These are phyloP conservation scores for Rhadinocentrus ornatus DNA, from an alignment of 2,797 vertebrate species.

Conservation along the genomic window DNA sequence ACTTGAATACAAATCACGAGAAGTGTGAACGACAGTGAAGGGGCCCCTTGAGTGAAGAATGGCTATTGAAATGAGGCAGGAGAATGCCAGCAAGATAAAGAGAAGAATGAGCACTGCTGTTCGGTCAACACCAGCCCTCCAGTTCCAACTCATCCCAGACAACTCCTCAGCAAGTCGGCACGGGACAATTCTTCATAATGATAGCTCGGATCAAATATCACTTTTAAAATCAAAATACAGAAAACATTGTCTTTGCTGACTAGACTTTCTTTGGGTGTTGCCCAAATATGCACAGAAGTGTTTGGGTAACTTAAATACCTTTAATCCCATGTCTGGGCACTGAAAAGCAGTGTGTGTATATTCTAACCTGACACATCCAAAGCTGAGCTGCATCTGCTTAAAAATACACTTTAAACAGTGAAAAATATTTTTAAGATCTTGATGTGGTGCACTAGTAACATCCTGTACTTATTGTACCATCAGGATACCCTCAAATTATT, in stretches of 20 bases:
- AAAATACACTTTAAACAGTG: constrained; percentile 5
- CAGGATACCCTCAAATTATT: constrained; percentile 1
- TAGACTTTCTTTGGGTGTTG: constrained; percentile 46
- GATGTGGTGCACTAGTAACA: constrained; percentile 29
- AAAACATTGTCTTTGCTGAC: constrained; percentile 47
- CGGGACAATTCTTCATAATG: constrained; percentile 69
- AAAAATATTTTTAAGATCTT: constrained; percentile 2
- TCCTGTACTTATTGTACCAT: constrained; percentile 13
- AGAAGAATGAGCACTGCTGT: constrained; percentile 67
- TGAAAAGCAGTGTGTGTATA: constrained; percentile 34
- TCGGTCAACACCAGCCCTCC: constrained; percentile 66
- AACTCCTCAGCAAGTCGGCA: constrained; percentile 61
- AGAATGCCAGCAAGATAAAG: constrained; percentile 78
- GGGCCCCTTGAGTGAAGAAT: constrained; percentile 73
- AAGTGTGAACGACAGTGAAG: constrained; percentile 73
- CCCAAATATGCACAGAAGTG: constrained; percentile 42
- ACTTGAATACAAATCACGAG: constrained; percentile 81
- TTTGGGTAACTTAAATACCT: constrained; percentile 55
- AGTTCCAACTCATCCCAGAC: constrained; percentile 63
- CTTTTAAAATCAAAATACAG: constrained; percentile 28
- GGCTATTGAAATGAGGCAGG: constrained; percentile 79
- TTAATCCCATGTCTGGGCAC: constrained; percentile 63
- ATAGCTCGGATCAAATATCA: constrained; percentile 69
- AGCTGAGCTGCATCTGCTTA: constrained; percentile 6
- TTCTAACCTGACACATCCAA: constrained; percentile 22